Evolutionary conservation across 2,113 vertebrate genomes (phyloP).

Genomic region (Pteruthius melanotis): DNA sequence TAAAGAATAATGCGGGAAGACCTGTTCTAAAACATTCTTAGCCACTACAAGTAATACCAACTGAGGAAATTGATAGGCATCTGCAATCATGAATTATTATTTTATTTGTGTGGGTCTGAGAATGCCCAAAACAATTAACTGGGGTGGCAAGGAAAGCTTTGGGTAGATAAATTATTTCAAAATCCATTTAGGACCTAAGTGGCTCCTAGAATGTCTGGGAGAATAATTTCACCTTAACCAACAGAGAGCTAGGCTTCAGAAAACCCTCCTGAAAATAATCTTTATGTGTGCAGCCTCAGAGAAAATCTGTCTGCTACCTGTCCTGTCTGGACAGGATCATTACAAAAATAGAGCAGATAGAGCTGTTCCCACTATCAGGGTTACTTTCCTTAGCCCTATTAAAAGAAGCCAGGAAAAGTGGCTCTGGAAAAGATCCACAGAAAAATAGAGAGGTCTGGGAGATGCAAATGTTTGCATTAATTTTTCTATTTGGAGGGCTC

Average conservation of each 20-base stretch:
- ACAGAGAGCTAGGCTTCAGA: background rate
- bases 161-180: background rate
- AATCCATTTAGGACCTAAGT: background rate
- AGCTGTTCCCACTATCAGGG: background rate
- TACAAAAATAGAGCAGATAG: background rate
- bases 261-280: background rate
- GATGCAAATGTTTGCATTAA: background rate
- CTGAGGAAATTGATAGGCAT: background rate
- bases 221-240: background rate
- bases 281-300: background rate
- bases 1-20: background rate
- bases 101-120: background rate
- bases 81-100: background rate
- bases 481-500: background rate
- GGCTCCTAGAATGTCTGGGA: background rate
- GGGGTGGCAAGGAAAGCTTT: background rate
- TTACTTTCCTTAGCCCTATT: background rate
- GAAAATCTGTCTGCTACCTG: background rate
- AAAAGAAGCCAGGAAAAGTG: background rate
- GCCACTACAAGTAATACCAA: background rate
- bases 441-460: background rate
- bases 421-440: background rate
- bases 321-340: background rate
- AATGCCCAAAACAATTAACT: background rate
- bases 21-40: background rate